Evolutionary conservation across 1,140 invertebrate genomes (phyloP).

Genomic region (Hyles euphorbiae): DNA sequence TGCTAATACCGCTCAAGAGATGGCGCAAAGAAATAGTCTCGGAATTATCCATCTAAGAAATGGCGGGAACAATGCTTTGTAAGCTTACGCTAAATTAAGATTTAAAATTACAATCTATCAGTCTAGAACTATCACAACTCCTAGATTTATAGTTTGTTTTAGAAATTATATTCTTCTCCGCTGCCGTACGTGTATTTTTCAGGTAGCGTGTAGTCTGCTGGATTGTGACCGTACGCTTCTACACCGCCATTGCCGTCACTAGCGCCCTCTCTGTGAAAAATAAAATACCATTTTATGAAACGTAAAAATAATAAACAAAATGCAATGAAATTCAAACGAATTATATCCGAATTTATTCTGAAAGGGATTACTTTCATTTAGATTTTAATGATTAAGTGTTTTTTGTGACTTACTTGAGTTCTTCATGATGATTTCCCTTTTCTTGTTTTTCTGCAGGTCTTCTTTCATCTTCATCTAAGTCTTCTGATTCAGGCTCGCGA

Average conservation of each 20-base stretch:
- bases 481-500: constrained; percentile 30
- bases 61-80: not conserved
- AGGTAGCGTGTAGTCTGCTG: constrained; percentile 60
- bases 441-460: constrained; percentile 16
- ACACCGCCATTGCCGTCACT: constrained; percentile 60
- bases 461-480: constrained; percentile 27
- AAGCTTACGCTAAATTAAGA: not conserved
- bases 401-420: constrained; percentile 37
- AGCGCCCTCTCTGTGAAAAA: constrained; percentile 42
- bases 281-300: not conserved
- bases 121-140: constrained; percentile 18
- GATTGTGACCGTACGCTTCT: constrained; percentile 62
- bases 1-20: not conserved
- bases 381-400: too few species aligned
- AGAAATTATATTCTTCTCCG: constrained; percentile 61
- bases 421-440: constrained; percentile 37
- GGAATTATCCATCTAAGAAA: not conserved
- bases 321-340: not conserved
- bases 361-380: too few species aligned
- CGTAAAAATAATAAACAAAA: constrained; percentile 1
- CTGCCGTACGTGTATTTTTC: constrained; percentile 63
- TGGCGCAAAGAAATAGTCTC: not conserved
- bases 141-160: constrained; percentile 20
- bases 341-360: too few species aligned
- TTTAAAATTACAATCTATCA: constrained; percentile 19